Evolutionary conservation across 2,888 invertebrate species (phyloP).

Genomic region (Luperina testacea): DNA sequence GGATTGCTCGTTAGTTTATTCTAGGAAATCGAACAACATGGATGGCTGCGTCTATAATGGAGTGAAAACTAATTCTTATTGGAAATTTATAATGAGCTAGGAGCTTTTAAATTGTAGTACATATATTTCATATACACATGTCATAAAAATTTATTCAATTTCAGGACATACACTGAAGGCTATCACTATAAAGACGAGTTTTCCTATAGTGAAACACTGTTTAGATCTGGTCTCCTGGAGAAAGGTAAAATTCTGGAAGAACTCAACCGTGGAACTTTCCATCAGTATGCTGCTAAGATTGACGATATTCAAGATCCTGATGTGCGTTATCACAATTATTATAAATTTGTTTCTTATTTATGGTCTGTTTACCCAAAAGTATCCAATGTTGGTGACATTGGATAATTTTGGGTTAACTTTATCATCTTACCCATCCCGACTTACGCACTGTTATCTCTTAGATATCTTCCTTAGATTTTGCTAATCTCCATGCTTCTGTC

Average conservation of each 20-base stretch:
- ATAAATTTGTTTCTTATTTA: not conserved
- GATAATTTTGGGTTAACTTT: not conserved
- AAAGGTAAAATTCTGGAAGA: slow-evolving; percentile 78
- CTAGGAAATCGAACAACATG: not conserved
- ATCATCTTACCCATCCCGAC: not conserved
- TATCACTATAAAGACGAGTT: slow-evolving; percentile 77
- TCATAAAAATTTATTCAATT: slow-evolving; percentile 40
- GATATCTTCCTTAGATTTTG: not conserved
- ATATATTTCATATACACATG: not conserved
- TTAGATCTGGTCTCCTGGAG: slow-evolving; percentile 76
- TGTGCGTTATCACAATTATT: slow-evolving; percentile 63
- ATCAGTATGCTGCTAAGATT: slow-evolving; percentile 77
- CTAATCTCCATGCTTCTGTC: not conserved
- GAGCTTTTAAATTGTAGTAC: not conserved
- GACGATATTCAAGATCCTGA: slow-evolving; percentile 82
- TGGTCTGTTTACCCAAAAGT: not conserved
- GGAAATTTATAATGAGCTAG: not conserved
- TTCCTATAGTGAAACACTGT: slow-evolving; percentile 78
- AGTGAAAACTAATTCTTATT: not conserved
- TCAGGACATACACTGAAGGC: slow-evolving; percentile 77
- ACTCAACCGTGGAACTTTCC: slow-evolving; percentile 81
- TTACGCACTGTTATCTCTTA: not conserved
- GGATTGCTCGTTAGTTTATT: not conserved
- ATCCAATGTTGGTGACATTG: too few species aligned
- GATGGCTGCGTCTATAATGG: not conserved